Conservation (phyloP, 2,888 invertebrate species). For the Pomacea canaliculata region DNA sequence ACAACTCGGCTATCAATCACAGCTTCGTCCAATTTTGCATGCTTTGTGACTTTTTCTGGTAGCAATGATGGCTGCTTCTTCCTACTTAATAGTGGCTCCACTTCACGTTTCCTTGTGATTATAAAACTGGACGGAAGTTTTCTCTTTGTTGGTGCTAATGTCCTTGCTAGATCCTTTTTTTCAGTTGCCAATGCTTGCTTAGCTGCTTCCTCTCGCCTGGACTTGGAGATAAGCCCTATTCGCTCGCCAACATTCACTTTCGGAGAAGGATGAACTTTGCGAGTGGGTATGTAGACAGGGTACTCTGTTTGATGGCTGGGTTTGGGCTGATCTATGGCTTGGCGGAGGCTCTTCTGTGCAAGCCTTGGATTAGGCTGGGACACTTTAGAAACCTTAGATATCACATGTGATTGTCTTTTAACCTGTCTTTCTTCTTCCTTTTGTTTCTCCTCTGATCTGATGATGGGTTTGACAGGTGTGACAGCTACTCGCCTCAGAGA, state of each 20-base stretch:
- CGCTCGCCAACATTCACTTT: constrained; percentile 4
- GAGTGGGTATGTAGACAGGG: constrained; percentile 23
- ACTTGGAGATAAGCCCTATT: constrained; percentile 16
- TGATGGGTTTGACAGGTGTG: constrained; percentile 20
- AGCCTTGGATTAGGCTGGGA: constrained; percentile 7
- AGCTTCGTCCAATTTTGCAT: not conserved
- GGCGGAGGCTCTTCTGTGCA: constrained; percentile 14
- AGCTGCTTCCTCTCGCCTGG: constrained; percentile 11
- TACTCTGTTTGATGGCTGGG: constrained; percentile 13
- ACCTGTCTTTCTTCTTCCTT: not conserved
- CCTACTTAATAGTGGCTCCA: not conserved
- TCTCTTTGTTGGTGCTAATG: not conserved
- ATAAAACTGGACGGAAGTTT: not conserved
- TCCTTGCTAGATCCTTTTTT: not conserved
- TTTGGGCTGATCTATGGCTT: constrained; percentile 21
- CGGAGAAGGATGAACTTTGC: constrained; percentile 18
- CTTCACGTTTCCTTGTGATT: not conserved
- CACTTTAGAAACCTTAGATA: not conserved
- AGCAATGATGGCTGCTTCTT: not conserved
- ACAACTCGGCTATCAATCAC: constrained; percentile 36
- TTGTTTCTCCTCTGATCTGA: constrained; percentile 13
- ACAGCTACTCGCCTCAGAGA: constrained; percentile 27
- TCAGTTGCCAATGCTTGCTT: constrained; percentile 5
- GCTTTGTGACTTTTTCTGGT: constrained; percentile 5
- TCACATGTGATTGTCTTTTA: not conserved